A percentile compares a stretch with the other conserved stretches of the same genome.
Evolutionary conservation across 2,113 vertebrate species (phyloP).

Genomic region (Uria aalge): DNA sequence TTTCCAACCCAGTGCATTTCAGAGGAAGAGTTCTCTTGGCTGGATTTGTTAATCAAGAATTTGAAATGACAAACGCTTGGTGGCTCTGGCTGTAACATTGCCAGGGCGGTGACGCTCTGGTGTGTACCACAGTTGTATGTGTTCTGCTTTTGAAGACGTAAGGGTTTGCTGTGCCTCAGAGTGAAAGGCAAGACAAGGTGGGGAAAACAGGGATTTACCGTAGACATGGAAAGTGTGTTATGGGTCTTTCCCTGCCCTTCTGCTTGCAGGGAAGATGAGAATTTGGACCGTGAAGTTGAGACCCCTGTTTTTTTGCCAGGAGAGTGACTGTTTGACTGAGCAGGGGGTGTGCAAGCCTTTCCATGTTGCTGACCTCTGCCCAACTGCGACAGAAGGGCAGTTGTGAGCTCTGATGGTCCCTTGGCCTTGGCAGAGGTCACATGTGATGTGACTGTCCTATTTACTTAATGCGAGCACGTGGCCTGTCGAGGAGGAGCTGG

Average conservation of each 20-base stretch:
- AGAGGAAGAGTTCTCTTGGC: background rate
- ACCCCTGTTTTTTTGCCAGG: background rate
- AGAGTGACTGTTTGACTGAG: background rate
- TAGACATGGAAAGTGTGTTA: no score
- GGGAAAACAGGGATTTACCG: background rate
- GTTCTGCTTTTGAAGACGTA: background rate
- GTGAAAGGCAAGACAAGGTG: background rate
- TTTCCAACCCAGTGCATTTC: background rate
- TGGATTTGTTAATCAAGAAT: background rate
- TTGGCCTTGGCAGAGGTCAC: background rate
- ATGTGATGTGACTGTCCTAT: background rate
- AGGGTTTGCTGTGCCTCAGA: background rate
- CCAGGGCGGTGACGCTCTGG: background rate
- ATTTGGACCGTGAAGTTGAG: background rate
- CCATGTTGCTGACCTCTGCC: background rate
- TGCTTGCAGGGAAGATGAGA: background rate
- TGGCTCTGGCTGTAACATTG: background rate
- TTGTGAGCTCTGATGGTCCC: background rate
- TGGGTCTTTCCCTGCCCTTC: background rate
- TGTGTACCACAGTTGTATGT: no score
- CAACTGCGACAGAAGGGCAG: background rate
- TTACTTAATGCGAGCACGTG: background rate
- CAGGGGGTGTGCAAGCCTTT: background rate
- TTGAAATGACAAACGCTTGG: background rate
- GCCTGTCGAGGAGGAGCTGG: background rate